Evolutionary conservation across 2,888 invertebrate species (phyloP).

Genomic region (Papilio protenor): DNA sequence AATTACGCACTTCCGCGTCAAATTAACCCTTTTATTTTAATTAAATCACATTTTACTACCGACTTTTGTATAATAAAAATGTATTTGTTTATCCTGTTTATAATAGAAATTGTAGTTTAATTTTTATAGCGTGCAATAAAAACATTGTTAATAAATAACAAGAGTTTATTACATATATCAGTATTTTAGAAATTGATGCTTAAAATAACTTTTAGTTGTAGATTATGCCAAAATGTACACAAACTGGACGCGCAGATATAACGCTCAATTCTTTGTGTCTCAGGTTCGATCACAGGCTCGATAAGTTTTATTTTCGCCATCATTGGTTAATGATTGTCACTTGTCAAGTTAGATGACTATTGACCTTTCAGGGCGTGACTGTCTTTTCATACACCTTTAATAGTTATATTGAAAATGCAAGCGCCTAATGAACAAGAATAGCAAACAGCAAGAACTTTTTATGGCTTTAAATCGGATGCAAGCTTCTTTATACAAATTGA

Average conservation of each 20-base stretch:
- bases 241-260: no score
- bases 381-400: no score
- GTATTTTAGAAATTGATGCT: no score
- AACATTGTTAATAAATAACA: background rate
- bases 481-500: background rate
- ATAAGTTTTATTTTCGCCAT: no score
- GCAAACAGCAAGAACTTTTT: background rate
- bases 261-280: no score
- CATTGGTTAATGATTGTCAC: background rate
- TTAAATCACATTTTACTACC: background rate
- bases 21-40: background rate
- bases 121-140: background rate
- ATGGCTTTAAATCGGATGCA: background rate
- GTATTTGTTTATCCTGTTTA: background rate
- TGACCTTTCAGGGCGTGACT: background rate
- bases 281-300: no score
- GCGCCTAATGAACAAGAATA: background rate
- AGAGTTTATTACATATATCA: background rate
- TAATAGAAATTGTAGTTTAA: background rate
- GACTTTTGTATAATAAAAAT: background rate
- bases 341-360: background rate
- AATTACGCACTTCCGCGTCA: conserved; percentile 15
- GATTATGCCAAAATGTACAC: no score
- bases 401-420: background rate
- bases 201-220: no score